These are phyloP conservation scores for Vannuccia rotundouncinata DNA, from an alignment of 2,888 invertebrate species.

Conservation along the genomic window DNA sequence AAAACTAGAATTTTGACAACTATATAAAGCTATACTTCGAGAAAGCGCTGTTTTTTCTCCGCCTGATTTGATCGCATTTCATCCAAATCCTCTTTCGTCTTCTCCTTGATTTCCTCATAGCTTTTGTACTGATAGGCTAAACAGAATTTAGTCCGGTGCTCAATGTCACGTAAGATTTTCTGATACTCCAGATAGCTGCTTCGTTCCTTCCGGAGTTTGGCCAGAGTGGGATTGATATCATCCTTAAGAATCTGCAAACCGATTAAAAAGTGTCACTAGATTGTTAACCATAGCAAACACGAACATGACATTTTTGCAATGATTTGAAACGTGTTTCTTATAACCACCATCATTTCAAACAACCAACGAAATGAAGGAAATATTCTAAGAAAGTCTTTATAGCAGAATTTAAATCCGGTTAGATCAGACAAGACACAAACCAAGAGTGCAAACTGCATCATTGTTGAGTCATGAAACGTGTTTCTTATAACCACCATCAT, in stretches of 20 bases:
- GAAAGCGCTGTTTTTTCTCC: conserved; percentile 49
- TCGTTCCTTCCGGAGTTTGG: conserved; percentile 76
- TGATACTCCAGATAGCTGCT: conserved; percentile 78
- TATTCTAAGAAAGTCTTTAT: not conserved
- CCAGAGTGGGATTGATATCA: conserved; percentile 81
- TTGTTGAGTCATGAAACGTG: not conserved
- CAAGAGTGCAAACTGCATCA: too few species aligned
- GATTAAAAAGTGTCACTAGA: not conserved
- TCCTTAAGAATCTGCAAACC: conserved; percentile 61
- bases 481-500: not conserved
- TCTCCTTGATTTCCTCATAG: conserved; percentile 1
- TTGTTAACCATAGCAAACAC: not conserved
- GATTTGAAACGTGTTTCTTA: not conserved
- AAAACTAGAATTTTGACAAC: too few species aligned
- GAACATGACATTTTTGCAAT: not conserved
- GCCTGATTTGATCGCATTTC: not conserved
- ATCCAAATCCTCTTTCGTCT: conserved; percentile 19
- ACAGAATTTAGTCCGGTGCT: conserved; percentile 63
- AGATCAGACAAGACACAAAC: too few species aligned
- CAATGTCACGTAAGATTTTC: conserved; percentile 72
- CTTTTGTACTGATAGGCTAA: conserved; percentile 35
- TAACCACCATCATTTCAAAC: not conserved
- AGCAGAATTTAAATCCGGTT: not conserved
- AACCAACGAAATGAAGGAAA: not conserved
- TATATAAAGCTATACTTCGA: too few species aligned